Evolutionary conservation across 2,888 invertebrate genomes (phyloP).

Genomic region (Anticlea derivata): DNA sequence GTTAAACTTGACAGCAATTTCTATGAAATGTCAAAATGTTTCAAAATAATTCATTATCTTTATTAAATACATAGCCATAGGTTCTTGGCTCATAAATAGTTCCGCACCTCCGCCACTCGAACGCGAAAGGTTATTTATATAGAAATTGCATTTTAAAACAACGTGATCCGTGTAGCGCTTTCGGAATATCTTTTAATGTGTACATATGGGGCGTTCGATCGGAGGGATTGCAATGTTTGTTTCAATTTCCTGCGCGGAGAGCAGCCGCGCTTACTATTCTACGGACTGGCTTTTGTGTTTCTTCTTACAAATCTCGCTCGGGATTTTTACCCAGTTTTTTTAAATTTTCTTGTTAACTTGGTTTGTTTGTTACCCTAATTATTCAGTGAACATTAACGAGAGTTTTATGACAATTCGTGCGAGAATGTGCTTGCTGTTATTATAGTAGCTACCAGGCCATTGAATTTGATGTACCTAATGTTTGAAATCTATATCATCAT

Average conservation of each 20-base stretch:
- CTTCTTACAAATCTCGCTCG: conserved; percentile 26
- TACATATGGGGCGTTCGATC: conserved; percentile 48
- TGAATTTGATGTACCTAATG: too few relatives aligned
- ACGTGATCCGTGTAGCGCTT: conserved; percentile 12
- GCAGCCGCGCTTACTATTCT: conserved; percentile 57
- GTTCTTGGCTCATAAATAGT: too few relatives aligned
- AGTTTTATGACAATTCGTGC: conserved; percentile 4
- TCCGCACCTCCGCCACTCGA: too few relatives aligned
- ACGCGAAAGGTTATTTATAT: conserved; percentile 1
- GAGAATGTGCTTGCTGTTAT: not conserved
- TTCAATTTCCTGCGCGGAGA: conserved; percentile 72
- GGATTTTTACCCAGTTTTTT: conserved; percentile 14
- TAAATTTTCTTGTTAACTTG: conserved; percentile 22
- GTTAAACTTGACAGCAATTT: too few relatives aligned
- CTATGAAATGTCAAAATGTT: too few relatives aligned
- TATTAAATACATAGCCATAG: too few relatives aligned
- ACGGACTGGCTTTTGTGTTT: conserved; percentile 40
- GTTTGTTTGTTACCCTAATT: conserved; percentile 20
- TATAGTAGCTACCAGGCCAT: too few relatives aligned
- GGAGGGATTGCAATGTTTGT: conserved; percentile 74
- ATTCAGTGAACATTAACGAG: conserved; percentile 12
- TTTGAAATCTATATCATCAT: too few relatives aligned
- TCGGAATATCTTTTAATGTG: conserved; percentile 46
- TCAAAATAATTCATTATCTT: too few relatives aligned
- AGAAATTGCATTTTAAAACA: conserved; percentile 12